Evolutionary conservation across 2,113 vertebrate genomes (phyloP).

Genomic region (Fregata magnificens): DNA sequence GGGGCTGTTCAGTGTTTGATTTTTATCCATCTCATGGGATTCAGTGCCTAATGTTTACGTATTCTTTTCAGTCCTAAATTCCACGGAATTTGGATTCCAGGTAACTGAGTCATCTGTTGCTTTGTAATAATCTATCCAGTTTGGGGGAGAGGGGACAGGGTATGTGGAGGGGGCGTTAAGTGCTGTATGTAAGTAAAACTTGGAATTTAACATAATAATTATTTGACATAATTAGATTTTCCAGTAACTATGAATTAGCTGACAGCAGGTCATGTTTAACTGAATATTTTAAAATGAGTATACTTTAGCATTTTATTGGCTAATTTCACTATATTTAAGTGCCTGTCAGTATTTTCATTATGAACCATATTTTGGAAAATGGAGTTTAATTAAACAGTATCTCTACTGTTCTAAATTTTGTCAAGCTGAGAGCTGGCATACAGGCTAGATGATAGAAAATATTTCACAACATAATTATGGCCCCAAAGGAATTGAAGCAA

Average conservation of each 20-base stretch:
- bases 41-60: not conserved
- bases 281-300: not conserved
- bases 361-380: not conserved
- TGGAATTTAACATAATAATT: not conserved
- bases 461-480: not conserved
- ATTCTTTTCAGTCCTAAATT: not conserved
- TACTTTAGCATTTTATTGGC: conserved; percentile 4
- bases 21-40: not conserved
- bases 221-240: conserved; percentile 37
- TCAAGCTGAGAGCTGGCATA: not conserved
- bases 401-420: not conserved
- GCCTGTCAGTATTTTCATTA: conserved; percentile 25
- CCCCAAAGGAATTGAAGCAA: not conserved
- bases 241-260: conserved; percentile 19
- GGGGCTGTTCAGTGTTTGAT: not conserved
- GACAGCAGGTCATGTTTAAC: conserved; percentile 17
- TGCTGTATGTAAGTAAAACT: not conserved
- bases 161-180: not conserved
- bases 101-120: not conserved
- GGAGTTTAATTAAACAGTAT: conserved; percentile 10
- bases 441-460: not conserved
- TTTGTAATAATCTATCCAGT: not conserved
- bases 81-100: not conserved
- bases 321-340: not conserved
- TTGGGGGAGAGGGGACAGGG: not conserved